A percentile compares a stretch with the other conserved stretches of the same genome.
phyloP scores from a whole-genome alignment of 1,140 invertebrate species.

The Pseudachorutes palmiensis region DNA sequence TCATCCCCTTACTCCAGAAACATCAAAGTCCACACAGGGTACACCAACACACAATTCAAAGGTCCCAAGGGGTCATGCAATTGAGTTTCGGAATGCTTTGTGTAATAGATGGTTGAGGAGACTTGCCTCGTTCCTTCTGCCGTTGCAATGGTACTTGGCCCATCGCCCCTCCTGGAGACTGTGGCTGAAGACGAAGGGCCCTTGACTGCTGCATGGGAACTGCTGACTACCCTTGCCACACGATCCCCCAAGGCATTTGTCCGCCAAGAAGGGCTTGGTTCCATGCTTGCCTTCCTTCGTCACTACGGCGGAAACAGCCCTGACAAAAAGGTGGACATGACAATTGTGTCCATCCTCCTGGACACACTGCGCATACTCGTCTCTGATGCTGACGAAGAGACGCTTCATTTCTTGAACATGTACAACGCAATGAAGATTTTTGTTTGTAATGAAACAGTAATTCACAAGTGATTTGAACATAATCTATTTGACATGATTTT shows the following conservation, averaged over 20 bases:
- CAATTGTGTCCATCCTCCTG: not conserved
- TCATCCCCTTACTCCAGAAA: not conserved
- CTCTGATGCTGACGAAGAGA: not conserved
- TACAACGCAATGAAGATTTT: not conserved
- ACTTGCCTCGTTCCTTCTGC: not conserved
- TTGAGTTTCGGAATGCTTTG: no score
- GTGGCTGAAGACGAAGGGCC: not conserved
- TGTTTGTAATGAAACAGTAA: no score
- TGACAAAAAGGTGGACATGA: no score
- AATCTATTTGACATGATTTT: no score
- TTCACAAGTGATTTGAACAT: no score
- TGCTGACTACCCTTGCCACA: not conserved
- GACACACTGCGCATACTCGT: not conserved
- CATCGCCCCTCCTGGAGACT: not conserved
- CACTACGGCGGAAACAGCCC: not conserved
- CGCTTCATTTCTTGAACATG: not conserved
- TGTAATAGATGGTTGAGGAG: not conserved
- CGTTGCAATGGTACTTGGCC: not conserved
- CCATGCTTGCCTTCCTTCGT: not conserved
- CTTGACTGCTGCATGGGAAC: not conserved
- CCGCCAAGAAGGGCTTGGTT: not conserved
- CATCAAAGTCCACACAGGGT: not conserved
- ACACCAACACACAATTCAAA: no score
- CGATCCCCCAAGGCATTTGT: not conserved
- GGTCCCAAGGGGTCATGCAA: no score